Percentiles rank a stretch among this genome's conserved stretches.
Evolutionary conservation across 2,797 vertebrate genomes (phyloP).

Genomic region (Choloepus didactylus): DNA sequence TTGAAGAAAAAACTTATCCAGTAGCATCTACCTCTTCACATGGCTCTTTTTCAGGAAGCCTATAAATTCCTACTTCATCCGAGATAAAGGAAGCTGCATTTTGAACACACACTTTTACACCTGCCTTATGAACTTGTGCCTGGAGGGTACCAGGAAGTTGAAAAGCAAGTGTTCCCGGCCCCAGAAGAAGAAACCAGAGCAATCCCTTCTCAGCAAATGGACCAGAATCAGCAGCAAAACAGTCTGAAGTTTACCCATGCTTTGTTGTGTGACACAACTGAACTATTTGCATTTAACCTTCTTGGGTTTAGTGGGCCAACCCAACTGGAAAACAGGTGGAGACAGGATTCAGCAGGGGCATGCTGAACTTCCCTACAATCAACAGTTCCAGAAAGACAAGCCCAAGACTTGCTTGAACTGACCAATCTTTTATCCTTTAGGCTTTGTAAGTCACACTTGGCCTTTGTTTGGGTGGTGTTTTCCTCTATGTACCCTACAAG

Average conservation of each 20-base stretch:
- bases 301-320: neutral
- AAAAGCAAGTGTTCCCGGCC: neutral
- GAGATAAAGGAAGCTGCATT: neutral
- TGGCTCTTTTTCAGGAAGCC: neutral
- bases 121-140: neutral
- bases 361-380: neutral
- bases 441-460: neutral
- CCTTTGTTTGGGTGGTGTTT: neutral
- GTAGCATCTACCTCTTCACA: neutral
- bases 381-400: neutral
- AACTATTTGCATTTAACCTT: neutral
- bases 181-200: constrained; percentile 3
- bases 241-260: neutral
- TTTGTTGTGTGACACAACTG: neutral
- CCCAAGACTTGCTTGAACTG: neutral
- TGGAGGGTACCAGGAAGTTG: neutral
- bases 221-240: neutral
- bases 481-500: neutral
- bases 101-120: neutral
- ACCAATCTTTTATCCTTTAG: neutral
- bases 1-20: neutral
- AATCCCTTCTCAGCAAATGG: neutral
- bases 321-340: constrained; percentile 11
- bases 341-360: neutral
- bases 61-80: neutral